Evolutionary conservation across 23 tunicate genomes (phyloP), one percentile per base, ranked within the genome.

Genomic region (Styela clava): DNA sequence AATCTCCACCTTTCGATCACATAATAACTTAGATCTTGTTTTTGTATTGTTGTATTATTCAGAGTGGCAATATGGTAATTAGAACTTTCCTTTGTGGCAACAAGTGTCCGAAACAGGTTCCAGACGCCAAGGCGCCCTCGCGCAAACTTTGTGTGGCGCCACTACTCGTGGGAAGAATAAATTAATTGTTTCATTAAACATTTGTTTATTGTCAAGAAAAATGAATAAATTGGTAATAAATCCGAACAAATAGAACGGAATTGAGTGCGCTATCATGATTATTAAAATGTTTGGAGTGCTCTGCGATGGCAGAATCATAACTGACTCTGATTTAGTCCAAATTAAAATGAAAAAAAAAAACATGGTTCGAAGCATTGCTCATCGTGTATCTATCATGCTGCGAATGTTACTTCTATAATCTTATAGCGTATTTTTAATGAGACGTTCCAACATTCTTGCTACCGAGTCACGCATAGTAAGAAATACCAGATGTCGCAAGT

Each of bases 111-210:
- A 21, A 34, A 29, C 77, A 71, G 77, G 77, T 71, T 18, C 77
- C 77, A 71, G 77, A 71, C 77, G 77, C 27, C 35, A 21, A 33
- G 77, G 77, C 77, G 77, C 77, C 77, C 77, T 71, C 7, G 29
- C 77, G 35, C 34, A 71, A 71, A 71, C 77, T 71, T 71, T 71
- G 34, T 30, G 5, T 34, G 77, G 77, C 77, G 77, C 77, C 77
- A 29, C 24, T 34, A 32, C 35, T 28, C 77, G 37, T 71, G 77
- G 34, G 77, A 71, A 71, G 77, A 34, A 5, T 12, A 20, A 71
- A 71, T 71, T 71, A n/a, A 71, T 71, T 71, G 77, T 71, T 71
- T 21, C 37, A 71, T 30, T 34, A 71, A 71, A 71, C 77, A 71
- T 71, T 71, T 32, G 77, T 32, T 24, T 65, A 24, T 65, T 24